phyloP scores from a whole-genome alignment of 2,888 invertebrate genomes.

The Cantharis lateralis region DNA sequence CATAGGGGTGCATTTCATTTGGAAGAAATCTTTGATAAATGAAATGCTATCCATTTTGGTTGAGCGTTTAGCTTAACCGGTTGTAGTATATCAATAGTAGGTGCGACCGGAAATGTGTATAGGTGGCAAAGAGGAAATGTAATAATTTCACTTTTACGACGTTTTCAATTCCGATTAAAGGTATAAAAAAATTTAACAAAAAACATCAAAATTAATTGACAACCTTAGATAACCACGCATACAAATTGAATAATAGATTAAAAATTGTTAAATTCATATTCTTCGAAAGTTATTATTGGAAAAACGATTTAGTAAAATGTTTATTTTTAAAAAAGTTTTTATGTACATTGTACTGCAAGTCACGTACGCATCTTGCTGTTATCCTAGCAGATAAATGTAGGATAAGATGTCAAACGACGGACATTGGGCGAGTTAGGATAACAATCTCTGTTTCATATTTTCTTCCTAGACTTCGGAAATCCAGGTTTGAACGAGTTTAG shows the following conservation, averaged over 20 bases:
- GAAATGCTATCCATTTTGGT: conserved; percentile 46
- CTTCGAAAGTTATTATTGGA: not conserved
- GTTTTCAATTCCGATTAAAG: conserved; percentile 17
- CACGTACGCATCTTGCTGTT: conserved; percentile 47
- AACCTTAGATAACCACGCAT: not conserved
- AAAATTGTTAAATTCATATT: not conserved
- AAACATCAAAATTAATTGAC: not conserved
- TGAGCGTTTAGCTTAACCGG: conserved; percentile 32
- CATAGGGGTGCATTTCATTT: conserved; percentile 48
- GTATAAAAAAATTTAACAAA: not conserved
- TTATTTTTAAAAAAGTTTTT: conserved; percentile 9
- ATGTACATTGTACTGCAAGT: conserved; percentile 35
- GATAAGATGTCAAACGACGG: conserved; percentile 47
- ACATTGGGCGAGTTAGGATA: conserved; percentile 45
- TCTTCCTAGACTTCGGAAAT: conserved; percentile 36
- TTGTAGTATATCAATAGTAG: conserved; percentile 27
- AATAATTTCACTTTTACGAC: conserved; percentile 29
- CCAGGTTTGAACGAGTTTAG: conserved; percentile 34
- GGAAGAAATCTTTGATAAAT: conserved; percentile 47
- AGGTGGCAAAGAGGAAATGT: conserved; percentile 29
- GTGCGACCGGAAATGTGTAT: conserved; percentile 28
- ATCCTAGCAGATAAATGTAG: conserved; percentile 48
- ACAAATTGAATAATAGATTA: not conserved
- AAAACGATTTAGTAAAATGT: not conserved
- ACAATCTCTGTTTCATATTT: conserved; percentile 49